These are phyloP conservation scores for Leptarthrus brevirostris DNA, from an alignment of 2,888 invertebrate genomes.

Conservation along the genomic window DNA sequence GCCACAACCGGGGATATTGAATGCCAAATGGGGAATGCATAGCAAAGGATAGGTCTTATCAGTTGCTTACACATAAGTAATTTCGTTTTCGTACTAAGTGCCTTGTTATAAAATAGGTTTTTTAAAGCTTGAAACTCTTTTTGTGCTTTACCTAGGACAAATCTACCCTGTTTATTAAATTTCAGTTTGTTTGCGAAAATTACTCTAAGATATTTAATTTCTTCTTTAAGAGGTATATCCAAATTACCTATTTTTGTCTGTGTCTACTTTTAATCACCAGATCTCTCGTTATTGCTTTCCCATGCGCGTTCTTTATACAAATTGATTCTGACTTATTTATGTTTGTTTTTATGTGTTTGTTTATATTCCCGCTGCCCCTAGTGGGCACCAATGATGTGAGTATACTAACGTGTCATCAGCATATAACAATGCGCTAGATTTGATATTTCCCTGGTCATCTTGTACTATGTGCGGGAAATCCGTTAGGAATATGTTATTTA, in stretches of 20 bases:
- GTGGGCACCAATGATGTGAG: background rate
- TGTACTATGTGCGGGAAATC: background rate
- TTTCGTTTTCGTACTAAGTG: constrained; percentile 4
- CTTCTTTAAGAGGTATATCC: background rate
- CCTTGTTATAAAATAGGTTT: background rate
- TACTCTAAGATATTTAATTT: background rate
- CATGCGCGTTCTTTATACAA: background rate
- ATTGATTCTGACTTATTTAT: background rate
- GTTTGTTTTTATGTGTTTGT: background rate
- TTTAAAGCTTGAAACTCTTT: background rate
- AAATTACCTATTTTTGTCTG: background rate
- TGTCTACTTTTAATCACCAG: background rate
- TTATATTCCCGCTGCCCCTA: background rate
- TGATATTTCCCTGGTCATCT: background rate
- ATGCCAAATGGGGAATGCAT: constrained; percentile 35
- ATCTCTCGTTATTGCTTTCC: background rate
- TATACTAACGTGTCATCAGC: constrained; percentile 27
- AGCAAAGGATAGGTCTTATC: constrained; percentile 22
- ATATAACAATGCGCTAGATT: background rate
- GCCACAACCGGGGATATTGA: constrained; percentile 25
- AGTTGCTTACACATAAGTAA: constrained; percentile 39
- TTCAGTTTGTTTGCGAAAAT: background rate
- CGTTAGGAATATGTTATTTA: constrained; percentile 26
- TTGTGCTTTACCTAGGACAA: background rate
- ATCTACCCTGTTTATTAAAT: background rate